Base-by-base conservation (phyloP, 53 echinoderm and acorn worm species). In the Patiria pectinifera region DNA sequence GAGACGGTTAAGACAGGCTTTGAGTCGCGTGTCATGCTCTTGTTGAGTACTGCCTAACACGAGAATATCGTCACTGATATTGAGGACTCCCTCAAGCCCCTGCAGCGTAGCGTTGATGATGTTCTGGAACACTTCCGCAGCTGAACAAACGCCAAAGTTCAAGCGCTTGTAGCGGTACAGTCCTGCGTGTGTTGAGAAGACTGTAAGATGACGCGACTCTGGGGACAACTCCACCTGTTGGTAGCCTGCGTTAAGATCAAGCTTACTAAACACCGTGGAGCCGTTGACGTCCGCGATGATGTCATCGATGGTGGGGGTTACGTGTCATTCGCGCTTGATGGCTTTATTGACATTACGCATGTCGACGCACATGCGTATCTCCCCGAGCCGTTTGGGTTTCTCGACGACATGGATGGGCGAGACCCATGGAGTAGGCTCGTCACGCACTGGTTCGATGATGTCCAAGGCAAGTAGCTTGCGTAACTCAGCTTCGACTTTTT, bases 191-290 rank as follows among this genome's bases (percentile, higher is more conserved):
- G 84, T 84, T 66, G 84, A 84, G 45, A 84, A 84, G 59, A 84
- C 84, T 26, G 84, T 62, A 18, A 84, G 92, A 83, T 82, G 82
- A 19, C 84, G 84, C 44, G 59, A 72, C 12, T 92, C 75, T 48
- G 43, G 84, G 43, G 84, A 53, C 66, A 84, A 23, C 71, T 95
- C 91, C 12, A 97, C 77, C 82, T 97, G 96, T 47, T 97, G 97
- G 69, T 97, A 95, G 19, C 95, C 97, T 18, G 91, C 79, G 25
- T 97, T 95, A 4, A 97, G 90, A 69, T 96, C 96, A 2, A 96
- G 86, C 59, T 95, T 96, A 26, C 91, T 92, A 62, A 95, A 96
- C 53, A 91, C 78, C 25, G 91, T 85, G 23, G 94, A 84, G 21
- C 96, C 93, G 61, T 90, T 94, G 11, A 93, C 87, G 59, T 84